These are phyloP conservation scores for Subacronicta megacephala DNA, from an alignment of 2,888 invertebrate species.

Conservation along the genomic window DNA sequence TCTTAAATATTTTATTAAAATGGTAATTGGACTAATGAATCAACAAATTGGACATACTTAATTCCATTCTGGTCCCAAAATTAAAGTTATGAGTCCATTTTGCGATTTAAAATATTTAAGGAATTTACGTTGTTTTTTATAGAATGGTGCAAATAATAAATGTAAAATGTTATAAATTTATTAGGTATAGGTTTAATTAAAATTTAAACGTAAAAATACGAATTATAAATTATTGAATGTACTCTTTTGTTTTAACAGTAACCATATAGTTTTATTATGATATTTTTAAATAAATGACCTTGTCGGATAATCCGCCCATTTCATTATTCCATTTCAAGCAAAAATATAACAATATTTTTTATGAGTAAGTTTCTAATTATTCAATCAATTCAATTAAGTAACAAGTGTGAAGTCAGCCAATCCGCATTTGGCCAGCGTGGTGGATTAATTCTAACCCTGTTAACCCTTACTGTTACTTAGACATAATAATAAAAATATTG, in stretches of 20 bases:
- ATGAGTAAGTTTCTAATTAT: neutral
- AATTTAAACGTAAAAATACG: neutral
- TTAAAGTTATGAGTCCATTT: neutral
- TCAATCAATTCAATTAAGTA: too few relatives aligned
- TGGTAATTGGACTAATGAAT: neutral
- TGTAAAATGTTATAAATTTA: slow-evolving; percentile 43
- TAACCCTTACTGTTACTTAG: too few relatives aligned
- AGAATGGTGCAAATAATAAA: slow-evolving; percentile 42
- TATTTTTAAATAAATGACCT: too few relatives aligned
- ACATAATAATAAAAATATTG: too few relatives aligned
- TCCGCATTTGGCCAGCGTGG: too few relatives aligned
- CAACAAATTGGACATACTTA: neutral
- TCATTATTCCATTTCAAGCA: neutral
- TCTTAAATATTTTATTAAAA: slow-evolving; percentile 4
- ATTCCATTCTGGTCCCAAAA: neutral
- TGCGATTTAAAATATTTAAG: slow-evolving; percentile 10
- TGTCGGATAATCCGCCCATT: neutral
- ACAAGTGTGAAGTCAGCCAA: too few relatives aligned
- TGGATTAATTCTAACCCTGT: too few relatives aligned
- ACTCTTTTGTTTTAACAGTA: too few relatives aligned
- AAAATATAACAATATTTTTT: neutral
- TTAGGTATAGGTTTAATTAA: neutral
- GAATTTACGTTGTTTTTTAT: slow-evolving; percentile 29
- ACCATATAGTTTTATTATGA: too few relatives aligned
- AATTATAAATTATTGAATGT: neutral